Percentiles rank a stretch among this genome's conserved stretches.
Conservation (phyloP, 2,888 invertebrate species). For the Stegana nigrithorax region DNA sequence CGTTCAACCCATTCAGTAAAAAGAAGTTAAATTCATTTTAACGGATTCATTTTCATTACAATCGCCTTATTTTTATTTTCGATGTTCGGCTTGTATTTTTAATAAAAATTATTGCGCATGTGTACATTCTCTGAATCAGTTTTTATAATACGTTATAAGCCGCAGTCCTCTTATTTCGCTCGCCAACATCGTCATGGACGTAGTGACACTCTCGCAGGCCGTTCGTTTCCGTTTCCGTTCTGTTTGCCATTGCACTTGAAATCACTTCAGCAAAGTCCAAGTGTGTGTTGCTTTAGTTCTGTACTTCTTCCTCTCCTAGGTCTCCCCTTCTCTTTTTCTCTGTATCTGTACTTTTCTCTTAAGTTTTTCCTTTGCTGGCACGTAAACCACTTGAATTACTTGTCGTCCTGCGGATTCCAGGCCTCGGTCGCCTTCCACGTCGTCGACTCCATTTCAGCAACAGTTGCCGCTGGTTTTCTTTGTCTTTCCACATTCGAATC, state of each 20-base stretch:
- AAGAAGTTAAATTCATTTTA: too few relatives aligned
- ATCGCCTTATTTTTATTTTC: too few relatives aligned
- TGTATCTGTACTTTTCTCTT: neutral
- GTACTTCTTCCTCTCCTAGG: neutral
- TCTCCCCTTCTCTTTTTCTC: neutral
- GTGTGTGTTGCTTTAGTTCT: neutral
- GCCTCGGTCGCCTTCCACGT: too few relatives aligned
- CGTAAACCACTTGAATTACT: constrained; percentile 11
- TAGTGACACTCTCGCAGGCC: neutral
- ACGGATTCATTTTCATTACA: too few relatives aligned
- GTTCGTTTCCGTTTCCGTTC: neutral
- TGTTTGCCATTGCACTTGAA: neutral
- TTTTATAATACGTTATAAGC: neutral
- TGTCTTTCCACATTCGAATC: too few relatives aligned
- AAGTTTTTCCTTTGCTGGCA: too few relatives aligned
- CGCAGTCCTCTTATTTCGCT: neutral
- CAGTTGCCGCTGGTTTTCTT: too few relatives aligned
- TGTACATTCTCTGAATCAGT: neutral
- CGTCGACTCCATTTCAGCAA: constrained; percentile 11
- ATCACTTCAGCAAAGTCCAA: neutral
- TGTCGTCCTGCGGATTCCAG: neutral
- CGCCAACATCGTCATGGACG: neutral
- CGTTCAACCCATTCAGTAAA: too few relatives aligned
- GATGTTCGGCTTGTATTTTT: too few relatives aligned
- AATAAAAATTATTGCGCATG: neutral